Evolutionary conservation across 2,888 invertebrate genomes (phyloP).

Genomic region (Horisme vitalbata): DNA sequence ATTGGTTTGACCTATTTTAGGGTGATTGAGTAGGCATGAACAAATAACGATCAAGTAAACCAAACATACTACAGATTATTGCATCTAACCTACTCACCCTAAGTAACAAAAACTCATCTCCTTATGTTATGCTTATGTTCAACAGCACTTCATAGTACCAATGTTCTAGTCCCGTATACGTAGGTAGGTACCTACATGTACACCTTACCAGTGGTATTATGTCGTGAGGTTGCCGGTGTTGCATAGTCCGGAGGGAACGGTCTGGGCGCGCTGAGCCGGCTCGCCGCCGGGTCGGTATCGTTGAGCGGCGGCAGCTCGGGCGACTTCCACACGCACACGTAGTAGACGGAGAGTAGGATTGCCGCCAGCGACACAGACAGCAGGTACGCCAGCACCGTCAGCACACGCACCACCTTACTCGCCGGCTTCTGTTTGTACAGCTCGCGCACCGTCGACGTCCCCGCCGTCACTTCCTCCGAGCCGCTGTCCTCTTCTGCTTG

Average conservation of each 20-base stretch:
- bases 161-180: too few relatives aligned
- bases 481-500: constrained; percentile 60
- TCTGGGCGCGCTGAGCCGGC: constrained; percentile 31
- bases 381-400: constrained; percentile 91
- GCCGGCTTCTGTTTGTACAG: constrained; percentile 67
- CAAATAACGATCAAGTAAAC: too few relatives aligned
- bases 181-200: background rate
- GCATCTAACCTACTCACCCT: too few relatives aligned
- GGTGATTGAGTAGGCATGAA: too few relatives aligned
- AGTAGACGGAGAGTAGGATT: constrained; percentile 90
- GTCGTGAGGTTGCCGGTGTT: background rate
- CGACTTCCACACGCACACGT: constrained; percentile 90
- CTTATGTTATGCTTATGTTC: too few relatives aligned
- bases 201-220: constrained; percentile 26
- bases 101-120: too few relatives aligned
- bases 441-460: constrained; percentile 54
- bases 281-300: constrained; percentile 42
- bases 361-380: constrained; percentile 94
- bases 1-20: too few relatives aligned
- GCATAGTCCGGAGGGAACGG: constrained; percentile 9
- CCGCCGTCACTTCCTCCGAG: constrained; percentile 54
- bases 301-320: constrained; percentile 79
- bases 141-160: too few relatives aligned
- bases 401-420: constrained; percentile 82
- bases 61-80: too few relatives aligned